A percentile compares a stretch with the other conserved stretches of the same genome.
Evolutionary conservation across 2,888 invertebrate genomes (phyloP).

Genomic region (Chaitophorus viminalis): DNA sequence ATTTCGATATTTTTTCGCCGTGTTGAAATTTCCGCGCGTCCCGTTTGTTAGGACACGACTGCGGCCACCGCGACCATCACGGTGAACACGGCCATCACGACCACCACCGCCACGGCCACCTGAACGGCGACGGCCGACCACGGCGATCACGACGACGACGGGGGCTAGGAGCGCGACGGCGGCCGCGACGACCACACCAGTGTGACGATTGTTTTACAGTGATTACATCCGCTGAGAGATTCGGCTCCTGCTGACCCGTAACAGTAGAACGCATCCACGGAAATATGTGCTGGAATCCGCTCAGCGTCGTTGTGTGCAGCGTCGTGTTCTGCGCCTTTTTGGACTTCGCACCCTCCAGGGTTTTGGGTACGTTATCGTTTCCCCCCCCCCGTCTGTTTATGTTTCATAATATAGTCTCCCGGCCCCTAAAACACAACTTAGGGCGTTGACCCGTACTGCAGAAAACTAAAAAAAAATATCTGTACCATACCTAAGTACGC

Average conservation of each 20-base stretch:
- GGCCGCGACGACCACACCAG: constrained; percentile 15
- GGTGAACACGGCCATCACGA: background rate
- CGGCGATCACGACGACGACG: constrained; percentile 18
- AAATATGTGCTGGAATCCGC: constrained; percentile 54
- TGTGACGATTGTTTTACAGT: constrained; percentile 21
- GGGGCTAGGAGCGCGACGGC: background rate
- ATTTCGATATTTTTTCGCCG: background rate
- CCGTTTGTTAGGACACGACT: background rate
- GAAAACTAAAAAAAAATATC: too few relatives aligned
- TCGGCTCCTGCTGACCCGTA: background rate
- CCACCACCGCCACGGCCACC: background rate
- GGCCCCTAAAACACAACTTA: background rate
- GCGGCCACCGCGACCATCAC: background rate
- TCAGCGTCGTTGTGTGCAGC: constrained; percentile 48
- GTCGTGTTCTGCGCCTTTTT: constrained; percentile 48
- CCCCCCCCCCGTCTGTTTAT: background rate
- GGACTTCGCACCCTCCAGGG: constrained; percentile 40
- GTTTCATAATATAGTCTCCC: too few relatives aligned
- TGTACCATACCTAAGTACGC: too few relatives aligned
- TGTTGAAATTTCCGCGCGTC: background rate
- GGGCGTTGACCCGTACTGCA: constrained; percentile 2
- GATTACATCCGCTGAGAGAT: background rate
- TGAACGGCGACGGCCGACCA: background rate
- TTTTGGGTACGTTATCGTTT: constrained; percentile 45
- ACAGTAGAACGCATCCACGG: constrained; percentile 9